A percentile compares a stretch with the other conserved stretches of the same genome.
These are phyloP conservation scores for Drosophila santomea DNA, from an alignment of 1,140 invertebrate genomes.

Conservation along the genomic window DNA sequence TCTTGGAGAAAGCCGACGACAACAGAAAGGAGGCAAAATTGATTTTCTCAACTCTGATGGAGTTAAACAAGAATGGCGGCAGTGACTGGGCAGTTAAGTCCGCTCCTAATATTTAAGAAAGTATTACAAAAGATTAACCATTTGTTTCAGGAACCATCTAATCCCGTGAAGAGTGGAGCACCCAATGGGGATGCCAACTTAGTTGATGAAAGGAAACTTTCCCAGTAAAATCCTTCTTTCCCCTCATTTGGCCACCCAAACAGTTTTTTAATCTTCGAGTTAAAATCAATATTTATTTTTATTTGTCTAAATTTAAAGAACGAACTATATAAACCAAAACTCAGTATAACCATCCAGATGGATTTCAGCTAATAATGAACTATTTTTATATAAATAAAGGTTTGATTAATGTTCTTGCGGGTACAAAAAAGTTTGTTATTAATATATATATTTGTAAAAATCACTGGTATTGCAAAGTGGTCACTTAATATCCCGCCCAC, in stretches of 20 bases:
- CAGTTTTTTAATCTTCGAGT: neutral
- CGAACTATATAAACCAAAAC: neutral
- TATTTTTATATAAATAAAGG: neutral
- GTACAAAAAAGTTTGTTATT: neutral
- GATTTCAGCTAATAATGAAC: neutral
- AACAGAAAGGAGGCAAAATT: neutral
- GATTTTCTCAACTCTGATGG: neutral
- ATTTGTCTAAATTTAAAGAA: slow-evolving; percentile 2
- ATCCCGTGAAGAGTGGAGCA: neutral
- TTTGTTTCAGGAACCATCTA: neutral
- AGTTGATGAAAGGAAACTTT: neutral
- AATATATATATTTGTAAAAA: neutral
- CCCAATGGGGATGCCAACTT: neutral
- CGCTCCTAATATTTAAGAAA: neutral
- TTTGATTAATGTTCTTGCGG: neutral
- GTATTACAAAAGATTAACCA: neutral
- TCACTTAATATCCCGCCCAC: neutral
- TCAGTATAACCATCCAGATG: neutral
- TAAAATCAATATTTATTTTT: neutral
- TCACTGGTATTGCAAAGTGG: slow-evolving; percentile 4
- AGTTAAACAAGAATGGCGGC: neutral
- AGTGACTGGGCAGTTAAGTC: neutral
- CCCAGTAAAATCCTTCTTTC: neutral
- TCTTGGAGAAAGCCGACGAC: neutral
- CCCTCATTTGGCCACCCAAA: too few species aligned